Base-by-base conservation (phyloP, 92 coral and sea anemone genomes). In the Palythoa grandis region DNA sequence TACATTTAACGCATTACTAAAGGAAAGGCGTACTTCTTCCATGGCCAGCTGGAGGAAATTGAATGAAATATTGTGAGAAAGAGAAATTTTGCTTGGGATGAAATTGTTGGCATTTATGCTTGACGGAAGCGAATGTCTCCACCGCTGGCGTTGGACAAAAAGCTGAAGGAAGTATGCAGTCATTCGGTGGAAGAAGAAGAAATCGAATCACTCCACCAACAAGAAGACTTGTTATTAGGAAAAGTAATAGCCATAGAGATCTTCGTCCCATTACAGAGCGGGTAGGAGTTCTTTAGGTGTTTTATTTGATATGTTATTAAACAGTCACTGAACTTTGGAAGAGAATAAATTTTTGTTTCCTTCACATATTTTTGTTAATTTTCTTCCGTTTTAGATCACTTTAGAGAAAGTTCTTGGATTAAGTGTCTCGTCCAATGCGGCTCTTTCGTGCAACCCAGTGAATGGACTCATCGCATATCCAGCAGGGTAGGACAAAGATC, bases 191-290 rank as follows among this genome's bases (percentile, higher is more conserved):
- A 39, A 91, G 92, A 83, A 92, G 88, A 78, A 93, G 87, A 72
- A 94, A 91, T 14, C 87, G 98, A 58, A 85, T 94, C 17, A 95
- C 94, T 11, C 95, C 98, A 61, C 99, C 98, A 43, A 97, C 99
- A 52, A 90, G 98, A 87, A 90, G 90, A 78, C 97, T 97, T 50
- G 95, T 97, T 13, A 91, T 94, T 7, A 95, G 98, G 73, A 97
- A 97, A 83, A 96, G 95, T 56, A 95, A 94, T 88, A 97, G 99
- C 65, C 97, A 95, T 8, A 85, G 97, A 77, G 99, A 97, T 75
- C 90, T 97, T 24, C 95, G 99, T 58, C 97, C 97, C 39, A 78
- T 97, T 12, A 93, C 97, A 5, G 99, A 97, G 80, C 87, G 99
- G 91, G 99, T 97, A 82, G 48, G 97, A 82, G 7, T 23, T 29